Base-by-base conservation (phyloP, 2,113 vertebrate genomes). In the Sturnus vulgaris region DNA sequence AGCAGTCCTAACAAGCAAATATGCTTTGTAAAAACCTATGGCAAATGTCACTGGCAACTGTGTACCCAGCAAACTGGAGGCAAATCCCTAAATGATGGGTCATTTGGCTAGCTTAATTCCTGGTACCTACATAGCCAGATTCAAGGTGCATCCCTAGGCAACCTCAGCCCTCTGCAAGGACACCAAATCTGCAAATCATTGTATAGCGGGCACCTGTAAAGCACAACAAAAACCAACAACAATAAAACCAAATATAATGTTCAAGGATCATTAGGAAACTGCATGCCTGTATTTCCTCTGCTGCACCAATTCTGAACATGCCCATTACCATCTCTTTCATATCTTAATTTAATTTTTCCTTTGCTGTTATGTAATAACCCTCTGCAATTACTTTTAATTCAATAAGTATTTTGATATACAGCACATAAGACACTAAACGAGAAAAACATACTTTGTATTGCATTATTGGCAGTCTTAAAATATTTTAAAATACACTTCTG, bases 331-430 rank as follows among this genome's bases (percentile, higher is more conserved):
- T 42, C 28, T 76, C 53, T 72, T 82, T 56, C 40, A 30, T 49
- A 66, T 15, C 59, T 57, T 81, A 91, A 91, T 88, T 75, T 73
- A 63, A 77, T 89, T 94, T 75, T 93, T 69, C 50, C 47, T 66
- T 86, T 85, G n/a, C 42, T 87, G 30, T 82, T 87, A 90, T 75
- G 6, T n/a, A 88, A 61, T n/a, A 87, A 30, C 25, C 19, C 42
- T 72, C 65, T 60, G 44, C 50, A 91, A 94, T 82, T 92, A 65
- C 47, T 94, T 91, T 85, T 81, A 91, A 93, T 88, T 40, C 33
- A 83, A 2, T 86, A 61, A 63, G 13, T 17, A 72, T 70, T 94
- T 87, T 85, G 27, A 85, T 46, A 73, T 28, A 63, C 14, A 65
- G 50, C 24, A 59, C 46, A 28, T 12, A 76, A 76, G 55, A 72